Conservation (phyloP, 1,140 invertebrate species). For the Teleopsis dalmanni region DNA sequence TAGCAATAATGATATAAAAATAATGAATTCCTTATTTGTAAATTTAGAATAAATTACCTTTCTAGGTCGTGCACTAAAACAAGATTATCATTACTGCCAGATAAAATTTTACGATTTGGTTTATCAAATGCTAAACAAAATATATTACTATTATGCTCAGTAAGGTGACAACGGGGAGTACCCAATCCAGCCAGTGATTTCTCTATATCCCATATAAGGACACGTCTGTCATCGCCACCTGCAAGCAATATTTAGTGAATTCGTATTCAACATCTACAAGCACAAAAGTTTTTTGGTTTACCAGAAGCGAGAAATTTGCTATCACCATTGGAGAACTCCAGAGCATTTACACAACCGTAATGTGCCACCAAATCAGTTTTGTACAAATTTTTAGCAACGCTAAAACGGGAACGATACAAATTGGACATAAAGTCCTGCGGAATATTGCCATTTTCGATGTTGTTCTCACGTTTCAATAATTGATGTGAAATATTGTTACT, state of each 20-base stretch:
- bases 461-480: constrained; percentile 17
- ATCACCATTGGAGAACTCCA: constrained; percentile 88
- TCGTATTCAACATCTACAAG: not conserved
- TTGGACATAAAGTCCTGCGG: constrained; percentile 35
- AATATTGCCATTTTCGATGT: constrained; percentile 8
- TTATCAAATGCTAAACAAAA: constrained; percentile 84
- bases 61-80: constrained; percentile 78
- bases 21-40: not conserved
- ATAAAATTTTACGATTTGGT: constrained; percentile 74
- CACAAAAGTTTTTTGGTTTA: constrained; percentile 42
- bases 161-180: constrained; percentile 65
- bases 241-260: constrained; percentile 16
- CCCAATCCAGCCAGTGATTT: constrained; percentile 60
- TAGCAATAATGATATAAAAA: constrained; percentile 17
- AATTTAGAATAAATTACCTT: constrained; percentile 53
- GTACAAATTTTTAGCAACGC: constrained; percentile 65
- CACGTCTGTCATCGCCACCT: constrained; percentile 87
- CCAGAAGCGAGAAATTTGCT: constrained; percentile 80
- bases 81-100: constrained; percentile 90
- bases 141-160: constrained; percentile 84
- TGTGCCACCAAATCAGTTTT: constrained; percentile 79
- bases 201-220: constrained; percentile 82
- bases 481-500: constrained; percentile 26
- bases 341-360: constrained; percentile 93
- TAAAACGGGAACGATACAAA: constrained; percentile 57